Base-by-base conservation (phyloP, 2,888 invertebrate genomes). In the Apotomis turbidana region DNA sequence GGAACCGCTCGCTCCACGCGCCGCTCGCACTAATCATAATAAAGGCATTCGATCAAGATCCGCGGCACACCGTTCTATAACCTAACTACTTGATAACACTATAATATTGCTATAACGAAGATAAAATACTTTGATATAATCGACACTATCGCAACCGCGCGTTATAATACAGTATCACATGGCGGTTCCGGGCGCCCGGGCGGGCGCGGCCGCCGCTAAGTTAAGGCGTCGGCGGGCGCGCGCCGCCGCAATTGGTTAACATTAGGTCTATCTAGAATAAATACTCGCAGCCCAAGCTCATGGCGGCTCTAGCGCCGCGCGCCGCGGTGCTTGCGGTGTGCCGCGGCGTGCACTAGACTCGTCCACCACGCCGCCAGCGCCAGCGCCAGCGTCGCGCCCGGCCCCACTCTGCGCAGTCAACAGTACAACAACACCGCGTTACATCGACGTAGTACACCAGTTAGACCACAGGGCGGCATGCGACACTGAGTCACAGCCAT, bases 281-380 rank as follows among this genome's bases (percentile, higher is more conserved):
- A 90, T 91, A 90, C 81, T 78, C 55, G 75, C 60, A 59, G 64
- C 58, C 76, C 81, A 73, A 78, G 75, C 85, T 93, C 93, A 93
- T 88, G 93, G 93, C 83, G 93, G 93, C 85, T 93, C 92, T 90
- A 92, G 88, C 87, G 92, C 92, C 93, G 92, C 87, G 92, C 93
- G 90, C 93, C 93, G 90, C 93, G 93, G 85, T 93, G 93, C 90
- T 93, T 93, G 91, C 93, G 93, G 87, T 93, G 93, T 83, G 88
- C 78, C 74, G 75, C 83, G 87, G 71, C 89, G 85, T 86, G 85
- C 81, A 67, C 85, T 82, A 77, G 79, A 78, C 85, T 87, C 89
- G 85, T 80, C 88, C 84, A 86, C 89, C 84, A 83, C 90, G 87
- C 87, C 88, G 85, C 82, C 87, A 87, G 87, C 87, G 87, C 85